phyloP scores from a whole-genome alignment of 2,888 invertebrate species.

The Sinelater perroti region DNA sequence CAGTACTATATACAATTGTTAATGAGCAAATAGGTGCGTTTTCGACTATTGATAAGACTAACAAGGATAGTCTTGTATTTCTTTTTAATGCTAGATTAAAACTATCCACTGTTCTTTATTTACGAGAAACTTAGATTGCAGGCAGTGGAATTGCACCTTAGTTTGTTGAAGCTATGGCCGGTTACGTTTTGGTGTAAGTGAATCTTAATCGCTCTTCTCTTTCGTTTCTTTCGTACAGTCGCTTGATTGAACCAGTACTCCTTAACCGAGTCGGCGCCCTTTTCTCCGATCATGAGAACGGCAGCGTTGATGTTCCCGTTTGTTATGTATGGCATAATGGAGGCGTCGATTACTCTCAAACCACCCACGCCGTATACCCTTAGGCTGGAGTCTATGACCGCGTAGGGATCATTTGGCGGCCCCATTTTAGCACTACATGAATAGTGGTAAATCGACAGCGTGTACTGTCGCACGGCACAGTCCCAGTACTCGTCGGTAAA shows the following conservation, averaged over 20 bases:
- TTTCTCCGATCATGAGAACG: constrained; percentile 86
- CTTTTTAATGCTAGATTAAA: too few relatives aligned
- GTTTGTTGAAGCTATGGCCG: not conserved
- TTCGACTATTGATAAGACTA: too few relatives aligned
- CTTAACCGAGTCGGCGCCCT: constrained; percentile 83
- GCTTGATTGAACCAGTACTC: constrained; percentile 67
- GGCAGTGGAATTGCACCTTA: too few relatives aligned
- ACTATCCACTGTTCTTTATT: too few relatives aligned
- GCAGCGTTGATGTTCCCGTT: constrained; percentile 89
- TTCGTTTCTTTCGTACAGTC: not conserved
- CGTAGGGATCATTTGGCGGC: constrained; percentile 75
- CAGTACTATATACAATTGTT: too few relatives aligned
- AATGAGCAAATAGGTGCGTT: too few relatives aligned
- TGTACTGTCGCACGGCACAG: constrained; percentile 83
- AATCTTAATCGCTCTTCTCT: not conserved
- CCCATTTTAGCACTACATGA: constrained; percentile 90
- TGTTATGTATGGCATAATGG: constrained; percentile 86
- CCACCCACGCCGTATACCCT: constrained; percentile 81
- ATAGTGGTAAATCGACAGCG: constrained; percentile 88
- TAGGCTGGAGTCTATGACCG: constrained; percentile 82
- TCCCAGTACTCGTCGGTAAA: constrained; percentile 90
- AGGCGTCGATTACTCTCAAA: constrained; percentile 84
- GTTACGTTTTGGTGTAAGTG: constrained; percentile 20
- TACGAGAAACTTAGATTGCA: constrained; percentile 61
- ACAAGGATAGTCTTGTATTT: too few relatives aligned